Evolutionary conservation across 1,140 invertebrate genomes (phyloP), one percentile per base, ranked within the genome.

Genomic region (Drosophila oshimai): DNA sequence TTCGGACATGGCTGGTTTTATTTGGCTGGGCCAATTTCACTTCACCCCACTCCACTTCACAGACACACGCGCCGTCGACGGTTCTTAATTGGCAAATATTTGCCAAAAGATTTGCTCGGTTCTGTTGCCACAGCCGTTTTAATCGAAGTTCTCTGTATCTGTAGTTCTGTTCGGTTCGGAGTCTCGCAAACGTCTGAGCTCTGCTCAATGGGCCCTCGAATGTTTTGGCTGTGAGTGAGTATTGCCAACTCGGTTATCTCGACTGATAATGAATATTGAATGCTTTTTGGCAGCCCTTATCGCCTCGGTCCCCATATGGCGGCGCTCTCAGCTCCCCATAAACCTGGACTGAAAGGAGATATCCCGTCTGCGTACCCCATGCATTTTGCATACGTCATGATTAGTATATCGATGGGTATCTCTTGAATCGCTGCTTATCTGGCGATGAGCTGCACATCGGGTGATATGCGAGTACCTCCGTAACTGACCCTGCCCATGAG

Each of bases 201-300:
- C 22, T 39, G 58, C 24, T 64, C 57, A 29, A 39, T 47, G 39
- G 33, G 13, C 29, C 34, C 60, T 29, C 53, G 41, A 71, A n/a
- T 34, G 54, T 47, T 12, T 37, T 15, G 44, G 54, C 36, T 86
- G 64, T 54, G 10, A 31, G 33, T 29, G 61, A 10, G 61, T 47
- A 67, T 71, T 71, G 54, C 42, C 33, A 49, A 50, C 50, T 86
- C n/a, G n/a, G 74, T 84, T 84, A 84, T 84, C 79, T 39, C 37
- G 36, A 20, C 69, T 71, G 79, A 84, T 84, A 84, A 68, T 71
- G 71, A 84, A 71, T 80, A 86, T 86, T 86, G 75, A 84, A 79
- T 65, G 58, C 75, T 75, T 79, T 83, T 84, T 70, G 79, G 74
- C 70, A 74, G 49, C 22, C 51, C 60, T 67, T 74, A 84, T 78